Evolutionary conservation across 2,797 vertebrate species (phyloP).

Genomic region (Myotis vivesi): DNA sequence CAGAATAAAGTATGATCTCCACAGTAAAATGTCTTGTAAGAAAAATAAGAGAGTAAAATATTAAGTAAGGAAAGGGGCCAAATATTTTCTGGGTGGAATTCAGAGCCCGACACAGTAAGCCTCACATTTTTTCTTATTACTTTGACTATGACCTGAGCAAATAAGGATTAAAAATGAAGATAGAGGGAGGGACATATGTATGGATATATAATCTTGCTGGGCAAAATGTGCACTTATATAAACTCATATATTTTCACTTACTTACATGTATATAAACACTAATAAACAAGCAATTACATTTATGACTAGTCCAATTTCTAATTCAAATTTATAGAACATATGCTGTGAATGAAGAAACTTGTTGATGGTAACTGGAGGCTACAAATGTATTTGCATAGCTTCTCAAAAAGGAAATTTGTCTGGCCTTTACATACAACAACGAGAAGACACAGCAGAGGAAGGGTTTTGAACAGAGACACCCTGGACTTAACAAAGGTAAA

Average conservation of each 20-base stretch:
- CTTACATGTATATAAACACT: background rate
- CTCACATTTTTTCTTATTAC: background rate
- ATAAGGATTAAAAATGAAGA: background rate
- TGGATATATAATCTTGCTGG: background rate
- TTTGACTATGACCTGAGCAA: background rate
- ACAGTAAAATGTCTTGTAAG: background rate
- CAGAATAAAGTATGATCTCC: background rate
- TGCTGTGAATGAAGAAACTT: background rate
- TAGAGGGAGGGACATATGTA: background rate
- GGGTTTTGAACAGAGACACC: background rate
- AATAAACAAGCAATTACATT: background rate
- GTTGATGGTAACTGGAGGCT: background rate
- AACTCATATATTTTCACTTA: background rate
- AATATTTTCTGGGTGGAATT: background rate
- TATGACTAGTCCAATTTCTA: background rate
- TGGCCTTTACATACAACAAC: background rate
- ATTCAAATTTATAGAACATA: background rate
- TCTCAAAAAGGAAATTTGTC: background rate
- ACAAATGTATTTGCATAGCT: background rate
- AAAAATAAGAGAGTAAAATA: background rate
- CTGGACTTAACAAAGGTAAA: background rate
- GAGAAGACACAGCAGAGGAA: background rate
- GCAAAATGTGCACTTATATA: background rate
- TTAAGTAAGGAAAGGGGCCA: background rate
- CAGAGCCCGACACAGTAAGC: background rate